These are phyloP conservation scores for Papio anubis DNA, from an alignment of 2,113 vertebrate genomes.

Conservation along the genomic window DNA sequence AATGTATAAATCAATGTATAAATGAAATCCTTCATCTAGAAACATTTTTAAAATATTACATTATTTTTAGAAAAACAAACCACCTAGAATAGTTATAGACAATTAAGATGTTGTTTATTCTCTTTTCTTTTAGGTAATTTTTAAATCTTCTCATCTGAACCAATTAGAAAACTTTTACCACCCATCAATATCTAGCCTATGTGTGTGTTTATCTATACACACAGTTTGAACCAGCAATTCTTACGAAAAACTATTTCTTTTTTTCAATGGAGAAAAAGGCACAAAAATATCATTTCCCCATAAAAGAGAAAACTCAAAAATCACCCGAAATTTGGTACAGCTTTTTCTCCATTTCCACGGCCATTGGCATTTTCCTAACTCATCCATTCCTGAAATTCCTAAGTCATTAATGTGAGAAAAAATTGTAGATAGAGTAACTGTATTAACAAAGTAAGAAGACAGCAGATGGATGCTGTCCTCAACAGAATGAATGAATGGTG, in stretches of 20 bases:
- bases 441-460: slow-evolving; percentile 49
- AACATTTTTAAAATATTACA: slow-evolving; percentile 54
- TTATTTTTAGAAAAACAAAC: not conserved
- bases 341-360: not conserved
- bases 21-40: slow-evolving; percentile 59
- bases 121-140: not conserved
- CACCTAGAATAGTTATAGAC: not conserved
- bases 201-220: not conserved
- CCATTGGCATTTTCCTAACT: not conserved
- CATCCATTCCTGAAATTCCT: not conserved
- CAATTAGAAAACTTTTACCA: slow-evolving; percentile 9
- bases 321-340: not conserved
- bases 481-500: not conserved
- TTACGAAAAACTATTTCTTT: not conserved
- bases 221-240: not conserved
- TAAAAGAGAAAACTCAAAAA: not conserved
- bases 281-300: not conserved
- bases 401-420: not conserved
- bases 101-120: not conserved
- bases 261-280: not conserved
- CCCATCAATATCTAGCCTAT: not conserved
- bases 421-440: not conserved
- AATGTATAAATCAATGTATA: slow-evolving; percentile 65
- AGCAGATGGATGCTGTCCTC: slow-evolving; percentile 55
- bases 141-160: not conserved